Evolutionary conservation across 2,797 vertebrate genomes (phyloP).

Genomic region (Fistularia tabacaria): DNA sequence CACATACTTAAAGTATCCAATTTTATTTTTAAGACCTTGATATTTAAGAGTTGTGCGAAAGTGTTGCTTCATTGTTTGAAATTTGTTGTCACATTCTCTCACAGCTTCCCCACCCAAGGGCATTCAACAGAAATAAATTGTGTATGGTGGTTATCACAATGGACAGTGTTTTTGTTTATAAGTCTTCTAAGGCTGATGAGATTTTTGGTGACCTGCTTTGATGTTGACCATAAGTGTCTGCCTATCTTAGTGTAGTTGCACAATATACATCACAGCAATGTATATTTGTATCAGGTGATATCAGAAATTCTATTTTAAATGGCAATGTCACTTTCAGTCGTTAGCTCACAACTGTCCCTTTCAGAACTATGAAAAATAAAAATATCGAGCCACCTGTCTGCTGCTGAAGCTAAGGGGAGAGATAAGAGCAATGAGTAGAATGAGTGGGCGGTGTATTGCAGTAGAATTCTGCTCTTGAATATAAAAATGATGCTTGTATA

Average conservation of each 20-base stretch:
- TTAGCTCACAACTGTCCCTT: constrained; percentile 64
- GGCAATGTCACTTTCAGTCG: constrained; percentile 71
- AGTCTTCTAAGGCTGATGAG: constrained; percentile 24
- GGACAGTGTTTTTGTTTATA: constrained; percentile 1
- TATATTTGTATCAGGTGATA: constrained; percentile 27
- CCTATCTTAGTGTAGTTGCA: constrained; percentile 26
- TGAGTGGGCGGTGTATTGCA: constrained; percentile 43
- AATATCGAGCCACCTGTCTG: constrained; percentile 48
- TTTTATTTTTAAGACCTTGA: constrained; percentile 16
- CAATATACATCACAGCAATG: constrained; percentile 7
- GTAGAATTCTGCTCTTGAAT: constrained; percentile 54
- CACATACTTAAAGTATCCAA: neutral
- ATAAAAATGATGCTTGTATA: constrained; percentile 51
- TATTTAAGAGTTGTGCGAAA: too few relatives aligned
- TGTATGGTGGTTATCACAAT: constrained; percentile 11
- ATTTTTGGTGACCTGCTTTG: constrained; percentile 28
- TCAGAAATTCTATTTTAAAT: constrained; percentile 61
- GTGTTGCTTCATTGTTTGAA: too few relatives aligned
- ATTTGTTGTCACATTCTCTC: too few relatives aligned
- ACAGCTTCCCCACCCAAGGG: too few relatives aligned
- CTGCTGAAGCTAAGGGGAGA: constrained; percentile 29
- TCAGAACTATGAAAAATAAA: constrained; percentile 22
- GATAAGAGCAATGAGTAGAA: constrained; percentile 23
- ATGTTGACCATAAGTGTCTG: constrained; percentile 28
- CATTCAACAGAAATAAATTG: constrained; percentile 27